phyloP scores from a whole-genome alignment of 2,888 invertebrate genomes.

The Drosophila meridiana region DNA sequence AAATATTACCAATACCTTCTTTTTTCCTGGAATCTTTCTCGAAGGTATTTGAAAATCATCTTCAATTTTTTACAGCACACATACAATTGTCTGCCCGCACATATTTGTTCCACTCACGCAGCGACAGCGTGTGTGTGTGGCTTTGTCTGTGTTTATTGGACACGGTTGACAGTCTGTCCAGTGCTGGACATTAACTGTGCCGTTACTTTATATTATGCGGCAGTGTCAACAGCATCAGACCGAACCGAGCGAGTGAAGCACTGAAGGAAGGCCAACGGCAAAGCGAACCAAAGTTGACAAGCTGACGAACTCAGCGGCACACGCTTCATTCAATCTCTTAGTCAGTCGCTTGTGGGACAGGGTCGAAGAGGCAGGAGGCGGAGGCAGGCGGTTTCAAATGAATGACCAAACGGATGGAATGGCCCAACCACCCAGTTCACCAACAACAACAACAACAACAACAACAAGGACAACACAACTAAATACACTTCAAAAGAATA shows the following conservation, averaged over 20 bases:
- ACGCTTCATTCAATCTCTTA: constrained; percentile 73
- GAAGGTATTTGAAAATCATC: constrained; percentile 25
- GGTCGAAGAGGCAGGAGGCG: constrained; percentile 1
- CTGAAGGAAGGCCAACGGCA: constrained; percentile 24
- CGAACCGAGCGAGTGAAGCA: constrained; percentile 16
- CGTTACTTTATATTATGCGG: constrained; percentile 75
- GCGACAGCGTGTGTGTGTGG: constrained; percentile 7
- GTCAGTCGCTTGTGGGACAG: constrained; percentile 38
- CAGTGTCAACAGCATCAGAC: constrained; percentile 79
- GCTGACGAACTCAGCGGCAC: constrained; percentile 61
- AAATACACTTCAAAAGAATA: constrained; percentile 84
- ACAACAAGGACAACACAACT: constrained; percentile 62
- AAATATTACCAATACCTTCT: not conserved
- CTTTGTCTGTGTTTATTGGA: constrained; percentile 67
- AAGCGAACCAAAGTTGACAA: constrained; percentile 59
- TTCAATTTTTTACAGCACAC: constrained; percentile 34
- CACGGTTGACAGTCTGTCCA: constrained; percentile 73
- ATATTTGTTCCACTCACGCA: constrained; percentile 3
- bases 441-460: constrained; percentile 49
- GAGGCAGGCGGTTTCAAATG: constrained; percentile 16
- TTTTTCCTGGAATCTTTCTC: not conserved
- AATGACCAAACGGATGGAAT: constrained; percentile 53
- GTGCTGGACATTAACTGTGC: constrained; percentile 71
- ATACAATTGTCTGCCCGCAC: constrained; percentile 16
- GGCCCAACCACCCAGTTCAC: constrained; percentile 30